Evolutionary conservation across 2,888 invertebrate genomes (phyloP), one percentile per base, ranked within the genome.

Genomic region (Xylocampa areola): DNA sequence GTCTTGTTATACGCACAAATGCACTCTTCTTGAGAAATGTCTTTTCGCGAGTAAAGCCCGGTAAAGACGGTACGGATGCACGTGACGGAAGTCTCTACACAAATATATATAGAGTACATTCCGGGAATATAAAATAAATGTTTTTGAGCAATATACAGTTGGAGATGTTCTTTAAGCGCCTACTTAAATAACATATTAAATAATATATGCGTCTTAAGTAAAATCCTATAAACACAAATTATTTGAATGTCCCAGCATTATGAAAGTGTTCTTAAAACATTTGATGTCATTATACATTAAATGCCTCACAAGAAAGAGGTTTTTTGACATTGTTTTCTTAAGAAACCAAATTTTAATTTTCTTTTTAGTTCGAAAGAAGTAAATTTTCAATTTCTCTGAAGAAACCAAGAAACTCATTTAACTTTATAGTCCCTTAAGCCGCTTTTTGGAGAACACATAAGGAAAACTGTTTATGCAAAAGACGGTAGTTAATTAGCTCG

Each of bases 1-100:
- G 51, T 44, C 64, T 60, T 57, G 66, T 70, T 77, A 66, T 49
- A 78, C 75, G 78, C 77, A 74, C 50, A 72, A 66, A 52, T 73
- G 70, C 66, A 63, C 57, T 58, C 19, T 51, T 25, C 32, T 37
- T 7, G 44, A 39, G 51, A 61, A 73, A 60, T n/a, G 54, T 62
- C 14, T 55, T 65, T 47, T 39, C n/a, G 19, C 23, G 4, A 11
- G 13, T 35, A 41, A 6, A 47, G 33, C 35, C 36, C 19, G 25
- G 47, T 27, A 25, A n/a, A 37, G 33, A 48, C 43, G 33, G 14
- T 44, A 35, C 39, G 64, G 53, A 40, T 49, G 68, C 62, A 65
- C 49, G 48, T 68, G 68, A 47, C 49, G 40, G 30, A 8, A 13
- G 16, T 21, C 43, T 52, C 35, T 40, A 60, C 52, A 21, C 16